A percentile compares a stretch with the other conserved stretches of the same genome.
phyloP scores from a whole-genome alignment of 2,113 vertebrate species.

The Ictalurus furcatus region DNA sequence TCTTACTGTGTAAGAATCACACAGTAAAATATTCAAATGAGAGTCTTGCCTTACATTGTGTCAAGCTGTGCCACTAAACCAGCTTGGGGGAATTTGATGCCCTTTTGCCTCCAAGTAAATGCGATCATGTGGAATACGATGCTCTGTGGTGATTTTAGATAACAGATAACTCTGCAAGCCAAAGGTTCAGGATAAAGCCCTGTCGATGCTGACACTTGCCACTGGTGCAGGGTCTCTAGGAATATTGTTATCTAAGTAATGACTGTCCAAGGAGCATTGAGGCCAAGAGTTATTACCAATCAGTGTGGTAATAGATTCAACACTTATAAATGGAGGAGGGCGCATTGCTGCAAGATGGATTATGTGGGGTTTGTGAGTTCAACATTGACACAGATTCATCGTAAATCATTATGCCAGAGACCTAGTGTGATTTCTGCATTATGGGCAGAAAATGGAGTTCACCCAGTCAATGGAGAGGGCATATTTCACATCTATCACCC shows the following conservation, averaged over 20 bases:
- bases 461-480: slow-evolving; percentile 81
- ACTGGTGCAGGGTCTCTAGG: slow-evolving; percentile 44
- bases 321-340: slow-evolving; percentile 71
- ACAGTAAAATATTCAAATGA: slow-evolving; percentile 39
- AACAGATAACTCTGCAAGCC: slow-evolving; percentile 39
- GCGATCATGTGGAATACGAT: background rate
- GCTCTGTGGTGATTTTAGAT: slow-evolving; percentile 40
- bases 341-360: slow-evolving; percentile 79
- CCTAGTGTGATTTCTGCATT: slow-evolving; percentile 82
- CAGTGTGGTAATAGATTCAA: slow-evolving; percentile 79
- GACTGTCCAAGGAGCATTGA: slow-evolving; percentile 72
- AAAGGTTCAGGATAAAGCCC: slow-evolving; percentile 42
- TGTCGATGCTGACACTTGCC: slow-evolving; percentile 39
- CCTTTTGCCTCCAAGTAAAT: slow-evolving; percentile 17
- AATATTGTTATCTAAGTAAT: slow-evolving; percentile 76
- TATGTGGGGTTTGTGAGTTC: slow-evolving; percentile 79
- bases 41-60: background rate
- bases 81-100: slow-evolving; percentile 16
- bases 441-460: slow-evolving; percentile 83
- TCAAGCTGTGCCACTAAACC: slow-evolving; percentile 12
- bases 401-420: slow-evolving; percentile 83
- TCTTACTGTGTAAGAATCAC: slow-evolving; percentile 29
- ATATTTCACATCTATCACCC: slow-evolving; percentile 81
- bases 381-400: slow-evolving; percentile 84
- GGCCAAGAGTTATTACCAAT: slow-evolving; percentile 80